Evolutionary conservation across 2,888 invertebrate species (phyloP), one percentile per base, ranked within the genome.

Genomic region (Catotricha subobsoleta): DNA sequence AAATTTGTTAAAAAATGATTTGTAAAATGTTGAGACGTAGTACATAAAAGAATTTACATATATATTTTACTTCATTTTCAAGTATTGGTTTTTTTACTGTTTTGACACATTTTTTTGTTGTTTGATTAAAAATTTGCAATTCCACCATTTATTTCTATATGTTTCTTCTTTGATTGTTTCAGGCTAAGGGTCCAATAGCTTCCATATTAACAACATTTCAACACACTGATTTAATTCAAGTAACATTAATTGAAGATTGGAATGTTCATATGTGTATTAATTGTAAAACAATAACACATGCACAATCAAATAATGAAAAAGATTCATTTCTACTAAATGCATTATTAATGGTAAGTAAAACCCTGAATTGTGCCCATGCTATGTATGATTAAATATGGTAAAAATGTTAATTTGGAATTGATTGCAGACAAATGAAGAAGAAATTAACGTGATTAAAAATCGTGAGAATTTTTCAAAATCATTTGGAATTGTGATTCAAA

Each of bases 391-490:
- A n/a, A n/a, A n/a, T n/a, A n/a, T n/a, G n/a, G n/a, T n/a, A n/a
- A 23, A 23, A 13, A 34, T 12, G 10, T 3, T 19, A 46, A 35
- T 21, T 19, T 21, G 18, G 18, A 12, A 49, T 42, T 48, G 45
- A 51, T 65, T 58, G 6, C 64, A 74, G 74, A 71, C 67, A 46
- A 70, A 68, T 53, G 57, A 64, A 47, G 72, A 74, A 45, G 68
- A 69, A 50, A 65, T 81, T 49, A 62, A 67, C 34, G 67, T 64
- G 52, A 60, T 79, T 47, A 74, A 72, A 53, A 66, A 67, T 45
- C 71, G 71, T 52, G 73, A 69, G 46, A 68, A 69, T 48, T 82
- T 71, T 59, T 87, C 86, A 40, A 67, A 74, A 46, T 70, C 76
- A 38, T 84, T 80, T 59, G 73, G 75, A 51, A 64, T 84, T 52